Evolutionary conservation across 2,888 invertebrate species (phyloP).

Genomic region (Cheilosia pagana): DNA sequence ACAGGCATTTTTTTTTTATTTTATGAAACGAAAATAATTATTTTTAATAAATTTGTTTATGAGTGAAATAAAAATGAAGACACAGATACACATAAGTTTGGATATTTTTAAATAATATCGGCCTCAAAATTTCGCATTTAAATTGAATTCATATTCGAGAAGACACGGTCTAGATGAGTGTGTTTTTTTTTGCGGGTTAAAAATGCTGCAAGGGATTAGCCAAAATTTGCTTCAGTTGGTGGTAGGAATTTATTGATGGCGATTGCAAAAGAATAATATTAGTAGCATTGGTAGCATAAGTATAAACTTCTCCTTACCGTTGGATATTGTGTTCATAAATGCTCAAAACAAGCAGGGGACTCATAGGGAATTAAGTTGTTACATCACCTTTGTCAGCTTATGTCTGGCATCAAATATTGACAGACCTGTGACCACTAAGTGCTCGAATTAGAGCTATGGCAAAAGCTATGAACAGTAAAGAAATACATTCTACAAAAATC

Average conservation of each 20-base stretch:
- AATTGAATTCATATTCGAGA: slow-evolving; percentile 10
- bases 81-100: slow-evolving; percentile 12
- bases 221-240: slow-evolving; percentile 21
- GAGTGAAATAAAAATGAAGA: slow-evolving; percentile 17
- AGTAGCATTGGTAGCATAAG: too few relatives aligned
- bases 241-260: slow-evolving; percentile 3
- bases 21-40: slow-evolving; percentile 14
- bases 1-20: background rate
- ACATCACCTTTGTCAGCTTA: too few relatives aligned
- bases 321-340: too few relatives aligned
- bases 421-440: too few relatives aligned
- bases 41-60: slow-evolving; percentile 46
- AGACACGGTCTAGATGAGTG: background rate
- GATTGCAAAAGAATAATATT: background rate
- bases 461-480: too few relatives aligned
- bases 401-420: too few relatives aligned
- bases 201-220: slow-evolving; percentile 13
- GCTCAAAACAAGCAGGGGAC: too few relatives aligned
- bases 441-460: too few relatives aligned
- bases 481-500: too few relatives aligned
- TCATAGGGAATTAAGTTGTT: too few relatives aligned
- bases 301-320: too few relatives aligned
- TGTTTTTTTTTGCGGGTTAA: background rate
- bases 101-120: slow-evolving; percentile 58
- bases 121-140: slow-evolving; percentile 50